Evolutionary conservation across 2,797 vertebrate genomes (phyloP), one percentile per base, ranked within the genome.

Genomic region (Sebastolobus altivelis): DNA sequence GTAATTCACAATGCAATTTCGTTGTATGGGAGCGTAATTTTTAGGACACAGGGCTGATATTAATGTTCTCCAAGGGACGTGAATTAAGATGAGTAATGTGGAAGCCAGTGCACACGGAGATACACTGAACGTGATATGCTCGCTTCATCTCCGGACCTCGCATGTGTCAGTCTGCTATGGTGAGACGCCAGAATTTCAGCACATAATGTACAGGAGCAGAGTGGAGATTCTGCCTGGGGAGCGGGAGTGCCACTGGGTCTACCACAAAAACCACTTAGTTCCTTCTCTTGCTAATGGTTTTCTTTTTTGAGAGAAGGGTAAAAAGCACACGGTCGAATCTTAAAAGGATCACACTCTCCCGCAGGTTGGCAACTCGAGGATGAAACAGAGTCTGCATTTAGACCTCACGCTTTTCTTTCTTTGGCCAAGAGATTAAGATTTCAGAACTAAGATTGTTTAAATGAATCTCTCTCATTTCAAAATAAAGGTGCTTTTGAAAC

Each of bases 241-340:
- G 85, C 68, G 56, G 74, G 86, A 92, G 93, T 88, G 87, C 81
- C 85, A 85, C 88, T 85, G 89, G 87, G 90, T 92, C 90, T 93
- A 95, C 94, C 93, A 93, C 93, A 93, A 92, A 95, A 96, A 94
- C 89, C 94, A 96, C 94, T 95, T 93, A 95, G 94, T 92, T 93
- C 81, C 82, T 78, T 87, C 86, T 92, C 91, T 61, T 83, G 82
- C 92, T 95, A 94, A 96, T 95, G 94, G 89, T 91, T 94, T 94
- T 92, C 87, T 90, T 93, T 94, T 94, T 92, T 75, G 43, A 90
- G 85, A 85, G 83, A 82, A 78, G 87, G 81, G 73, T 77, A 90
- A 92, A 92, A 88, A 88, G 82, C 83, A 84, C 74, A 59, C 33
- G 14, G 81, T 83, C 77, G 71, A 84, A 87, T 91, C 85, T 91